A percentile compares a stretch with the other conserved stretches of the same genome.
phyloP scores from a whole-genome alignment of 2,113 vertebrate species.

The Thryonomys swinderianus region DNA sequence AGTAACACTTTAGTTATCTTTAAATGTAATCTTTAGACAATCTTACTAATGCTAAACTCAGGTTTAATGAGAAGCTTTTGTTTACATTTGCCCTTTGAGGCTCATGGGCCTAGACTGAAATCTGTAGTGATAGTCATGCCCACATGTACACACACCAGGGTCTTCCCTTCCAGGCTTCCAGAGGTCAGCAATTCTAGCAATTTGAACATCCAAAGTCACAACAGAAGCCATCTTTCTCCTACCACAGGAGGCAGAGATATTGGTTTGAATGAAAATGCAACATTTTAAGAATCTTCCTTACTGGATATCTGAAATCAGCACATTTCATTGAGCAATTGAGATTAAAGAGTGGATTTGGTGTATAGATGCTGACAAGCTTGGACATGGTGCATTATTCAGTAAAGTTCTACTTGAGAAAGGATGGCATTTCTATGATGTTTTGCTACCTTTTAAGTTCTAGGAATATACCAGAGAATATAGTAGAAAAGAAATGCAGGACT shows the following conservation, averaged over 20 bases:
- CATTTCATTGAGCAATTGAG: background rate
- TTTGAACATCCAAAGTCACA: slow-evolving; percentile 72
- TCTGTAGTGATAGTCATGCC: slow-evolving; percentile 27
- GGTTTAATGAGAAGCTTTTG: slow-evolving; percentile 88
- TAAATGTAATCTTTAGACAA: slow-evolving; percentile 88
- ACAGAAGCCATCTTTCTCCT: slow-evolving; percentile 57
- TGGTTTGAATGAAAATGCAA: slow-evolving; percentile 54
- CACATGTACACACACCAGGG: slow-evolving; percentile 48
- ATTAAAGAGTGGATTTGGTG: slow-evolving; percentile 11
- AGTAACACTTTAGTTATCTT: slow-evolving; percentile 90
- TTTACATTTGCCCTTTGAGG: slow-evolving; percentile 84
- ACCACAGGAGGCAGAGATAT: background rate
- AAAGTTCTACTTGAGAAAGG: background rate
- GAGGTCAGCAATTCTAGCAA: slow-evolving; percentile 64
- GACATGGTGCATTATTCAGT: background rate
- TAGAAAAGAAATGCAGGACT: background rate
- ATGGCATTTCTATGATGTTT: background rate
- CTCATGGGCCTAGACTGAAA: slow-evolving; percentile 74
- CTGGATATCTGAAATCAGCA: slow-evolving; percentile 65
- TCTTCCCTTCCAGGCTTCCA: slow-evolving; percentile 59
- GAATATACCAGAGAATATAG: background rate
- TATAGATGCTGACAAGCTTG: background rate
- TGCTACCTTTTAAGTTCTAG: background rate
- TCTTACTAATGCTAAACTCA: slow-evolving; percentile 86
- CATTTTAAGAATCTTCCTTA: slow-evolving; percentile 51